Evolutionary conservation across 2,797 vertebrate genomes (phyloP).

Genomic region (Sphenodon punctatus): DNA sequence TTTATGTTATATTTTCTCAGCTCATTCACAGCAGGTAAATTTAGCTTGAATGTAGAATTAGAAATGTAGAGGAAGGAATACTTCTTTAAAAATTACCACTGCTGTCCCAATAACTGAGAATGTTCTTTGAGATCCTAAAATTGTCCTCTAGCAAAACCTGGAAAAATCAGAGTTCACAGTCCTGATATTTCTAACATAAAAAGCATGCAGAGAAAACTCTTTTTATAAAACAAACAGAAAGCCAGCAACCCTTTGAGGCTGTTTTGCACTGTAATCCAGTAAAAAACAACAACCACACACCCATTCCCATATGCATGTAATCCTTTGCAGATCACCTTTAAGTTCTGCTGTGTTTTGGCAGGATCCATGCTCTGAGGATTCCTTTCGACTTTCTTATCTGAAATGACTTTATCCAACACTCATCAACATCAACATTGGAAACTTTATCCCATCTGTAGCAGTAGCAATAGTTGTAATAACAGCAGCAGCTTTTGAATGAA

Average conservation of each 20-base stretch:
- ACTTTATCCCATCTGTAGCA: background rate
- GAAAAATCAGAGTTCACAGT: background rate
- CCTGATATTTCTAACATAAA: background rate
- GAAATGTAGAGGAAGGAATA: background rate
- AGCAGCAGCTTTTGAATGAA: constrained; percentile 30
- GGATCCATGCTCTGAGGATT: background rate
- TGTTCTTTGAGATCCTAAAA: background rate
- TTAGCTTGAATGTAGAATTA: background rate
- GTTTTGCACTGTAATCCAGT: background rate
- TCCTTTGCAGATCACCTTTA: background rate
- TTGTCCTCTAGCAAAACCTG: background rate
- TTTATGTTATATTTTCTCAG: constrained; percentile 27
- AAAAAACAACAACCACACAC: background rate
- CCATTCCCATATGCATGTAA: background rate
- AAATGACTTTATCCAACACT: background rate
- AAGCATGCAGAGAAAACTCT: background rate
- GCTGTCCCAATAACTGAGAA: background rate
- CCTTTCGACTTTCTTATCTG: background rate
- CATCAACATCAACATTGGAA: background rate
- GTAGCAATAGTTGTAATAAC: constrained; percentile 6
- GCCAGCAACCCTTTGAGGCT: background rate
- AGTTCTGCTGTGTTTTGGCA: background rate
- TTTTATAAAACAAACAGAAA: background rate
- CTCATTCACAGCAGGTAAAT: background rate
- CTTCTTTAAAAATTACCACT: background rate